Conservation (phyloP, 2,888 invertebrate genomes). For the Achlya flavicornis region DNA sequence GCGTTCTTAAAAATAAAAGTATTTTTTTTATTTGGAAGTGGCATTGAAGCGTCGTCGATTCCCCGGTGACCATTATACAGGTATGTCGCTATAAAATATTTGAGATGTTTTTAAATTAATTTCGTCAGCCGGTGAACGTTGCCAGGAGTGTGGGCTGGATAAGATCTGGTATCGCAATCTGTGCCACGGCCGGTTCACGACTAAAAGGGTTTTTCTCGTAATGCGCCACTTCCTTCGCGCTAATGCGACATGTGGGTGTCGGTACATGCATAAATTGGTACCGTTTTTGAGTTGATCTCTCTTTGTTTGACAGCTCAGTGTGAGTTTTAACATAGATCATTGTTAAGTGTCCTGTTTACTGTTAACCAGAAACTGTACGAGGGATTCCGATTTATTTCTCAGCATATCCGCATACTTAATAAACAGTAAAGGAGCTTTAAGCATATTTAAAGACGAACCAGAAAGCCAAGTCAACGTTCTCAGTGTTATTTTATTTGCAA, state of each 20-base stretch:
- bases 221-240: constrained; percentile 52
- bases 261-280: constrained; percentile 43
- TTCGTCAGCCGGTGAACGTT: constrained; percentile 40
- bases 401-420: background rate
- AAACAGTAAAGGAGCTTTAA: background rate
- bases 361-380: background rate
- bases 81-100: constrained; percentile 54
- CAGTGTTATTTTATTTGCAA: background rate
- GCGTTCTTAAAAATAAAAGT: constrained; percentile 11
- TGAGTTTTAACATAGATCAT: constrained; percentile 7
- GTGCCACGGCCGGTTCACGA: constrained; percentile 62
- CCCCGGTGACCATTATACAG: constrained; percentile 27
- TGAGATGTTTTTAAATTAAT: constrained; percentile 53
- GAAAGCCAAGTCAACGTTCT: background rate
- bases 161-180: constrained; percentile 51
- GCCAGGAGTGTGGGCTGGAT: constrained; percentile 72
- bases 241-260: constrained; percentile 53
- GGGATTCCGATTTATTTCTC: background rate
- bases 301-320: constrained; percentile 33
- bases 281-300: constrained; percentile 38
- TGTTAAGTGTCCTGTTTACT: constrained; percentile 2
- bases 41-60: constrained; percentile 5
- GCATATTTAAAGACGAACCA: background rate
- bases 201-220: constrained; percentile 58
- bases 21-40: constrained; percentile 1